Base-by-base conservation (phyloP, 2,113 vertebrate genomes). In the Anser cygnoides region DNA sequence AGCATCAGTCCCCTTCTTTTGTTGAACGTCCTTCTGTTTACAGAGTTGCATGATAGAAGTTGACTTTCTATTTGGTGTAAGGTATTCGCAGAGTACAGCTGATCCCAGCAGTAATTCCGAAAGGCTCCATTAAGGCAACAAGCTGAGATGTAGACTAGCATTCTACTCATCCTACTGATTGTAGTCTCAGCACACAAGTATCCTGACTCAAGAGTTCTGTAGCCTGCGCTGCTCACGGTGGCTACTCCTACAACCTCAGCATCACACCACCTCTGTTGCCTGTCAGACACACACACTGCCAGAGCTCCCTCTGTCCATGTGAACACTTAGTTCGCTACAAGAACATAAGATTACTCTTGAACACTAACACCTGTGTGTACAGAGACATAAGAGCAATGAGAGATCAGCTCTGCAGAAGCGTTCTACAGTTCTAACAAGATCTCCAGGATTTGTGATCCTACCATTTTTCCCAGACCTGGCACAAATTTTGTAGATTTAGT, bases 201-300 rank as follows among this genome's bases (percentile, higher is more conserved):
- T 71, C 41, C 54, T 49, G 28, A 77, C 52, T 84, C 80, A 76
- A 76, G 37, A 49, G 14, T 8, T 20, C 5, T 37, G n/a, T 33
- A 73, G 63, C 49, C 46, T 20, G 63, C 52, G 61, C 58, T 85
- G 86, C 44, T 44, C 44, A 18, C 1, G 44, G 80, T n/a, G 54
- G 63, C 67, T 37, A 4, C 49, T 73, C 39, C 37, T 46, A 67
- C 66, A n/a, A 16, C 37, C 43, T 37, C 23, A 15, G 65, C 6
- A 1, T 1, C n/a, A 21, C 20, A 33, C 43, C 61, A 25, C 23
- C 39, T 66, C 77, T 37, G 20, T 3, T 76, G 44, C 73, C 43
- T 21, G 0, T 11, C 33, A 35, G 52, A 44, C 72, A 49, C 0
- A 0, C 2, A 0, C 31, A 3, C 46, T 68, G 6, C 26, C 81